Percentiles rank a stretch among this genome's conserved stretches.
phyloP scores from a whole-genome alignment of 2,113 vertebrate species.

The Pungitius pungitius region DNA sequence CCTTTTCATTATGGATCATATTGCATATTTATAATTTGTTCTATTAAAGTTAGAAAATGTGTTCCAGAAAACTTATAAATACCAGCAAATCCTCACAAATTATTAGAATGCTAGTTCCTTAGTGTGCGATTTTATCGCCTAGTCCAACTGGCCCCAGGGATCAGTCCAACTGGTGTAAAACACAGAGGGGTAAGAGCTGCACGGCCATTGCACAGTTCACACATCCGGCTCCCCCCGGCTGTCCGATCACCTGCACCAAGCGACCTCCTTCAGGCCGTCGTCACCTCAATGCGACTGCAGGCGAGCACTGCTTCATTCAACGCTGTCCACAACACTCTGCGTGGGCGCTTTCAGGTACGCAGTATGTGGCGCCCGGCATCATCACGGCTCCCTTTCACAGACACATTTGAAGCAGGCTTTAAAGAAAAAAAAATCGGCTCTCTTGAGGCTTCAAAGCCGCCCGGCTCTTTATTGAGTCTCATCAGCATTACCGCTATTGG shows the following conservation, averaged over 20 bases:
- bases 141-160: background rate
- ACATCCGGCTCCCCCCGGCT: conserved; percentile 21
- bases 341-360: conserved; percentile 51
- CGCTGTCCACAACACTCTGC: conserved; percentile 32
- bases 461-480: conserved; percentile 60
- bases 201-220: background rate
- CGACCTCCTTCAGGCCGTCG: conserved; percentile 26
- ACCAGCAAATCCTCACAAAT: background rate
- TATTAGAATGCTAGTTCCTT: background rate
- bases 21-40: background rate
- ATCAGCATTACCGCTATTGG: conserved; percentile 55
- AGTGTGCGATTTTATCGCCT: background rate
- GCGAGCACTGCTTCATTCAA: conserved; percentile 50
- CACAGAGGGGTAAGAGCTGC: background rate
- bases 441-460: conserved; percentile 65
- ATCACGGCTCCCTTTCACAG: conserved; percentile 60
- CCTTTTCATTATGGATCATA: background rate
- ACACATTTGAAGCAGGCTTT: conserved; percentile 47
- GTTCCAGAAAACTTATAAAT: background rate
- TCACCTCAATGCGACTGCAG: conserved; percentile 39
- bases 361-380: conserved; percentile 42
- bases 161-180: background rate
- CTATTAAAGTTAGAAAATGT: background rate
- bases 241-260: conserved; percentile 15
- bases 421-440: conserved; percentile 33